Conservation (phyloP, 2,113 vertebrate genomes). For the Romanogobio albipinnatus region DNA sequence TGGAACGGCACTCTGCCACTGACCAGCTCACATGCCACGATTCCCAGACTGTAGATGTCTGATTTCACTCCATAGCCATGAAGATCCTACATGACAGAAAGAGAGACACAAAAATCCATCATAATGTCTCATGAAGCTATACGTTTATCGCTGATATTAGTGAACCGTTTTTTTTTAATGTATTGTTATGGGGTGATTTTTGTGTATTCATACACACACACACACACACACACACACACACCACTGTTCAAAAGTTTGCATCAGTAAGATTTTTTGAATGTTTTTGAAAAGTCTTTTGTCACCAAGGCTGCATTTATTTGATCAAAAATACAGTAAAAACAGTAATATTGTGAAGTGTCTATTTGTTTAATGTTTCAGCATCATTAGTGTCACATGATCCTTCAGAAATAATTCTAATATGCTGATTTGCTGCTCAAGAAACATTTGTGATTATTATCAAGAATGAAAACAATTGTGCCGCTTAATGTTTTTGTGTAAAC, state of each 20-base stretch:
- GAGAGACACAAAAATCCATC: neutral
- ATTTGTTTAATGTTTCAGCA: neutral
- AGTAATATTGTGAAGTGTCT: neutral
- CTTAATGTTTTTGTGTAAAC: too few relatives aligned
- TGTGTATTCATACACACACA: neutral
- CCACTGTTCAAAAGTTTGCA: neutral
- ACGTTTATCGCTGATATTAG: neutral
- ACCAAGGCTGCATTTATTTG: neutral
- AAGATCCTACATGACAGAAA: conserved; percentile 83
- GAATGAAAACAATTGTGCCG: too few relatives aligned
- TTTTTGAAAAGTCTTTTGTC: neutral
- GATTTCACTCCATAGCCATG: conserved; percentile 96
- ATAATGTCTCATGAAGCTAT: neutral
- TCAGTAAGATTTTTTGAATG: neutral
- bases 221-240: too few relatives aligned
- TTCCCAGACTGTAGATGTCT: conserved; percentile 97
- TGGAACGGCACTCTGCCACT: conserved; percentile 94
- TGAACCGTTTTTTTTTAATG: neutral
- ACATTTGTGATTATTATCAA: too few relatives aligned
- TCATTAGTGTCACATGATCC: too few relatives aligned
- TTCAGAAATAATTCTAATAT: too few relatives aligned
- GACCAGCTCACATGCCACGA: conserved; percentile 94
- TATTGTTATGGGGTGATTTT: neutral
- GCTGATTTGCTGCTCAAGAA: too few relatives aligned
- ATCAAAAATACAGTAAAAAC: neutral